Evolutionary conservation across 2,888 invertebrate genomes (phyloP), one percentile per base, ranked within the genome.

Genomic region (Isoperla grammatica): DNA sequence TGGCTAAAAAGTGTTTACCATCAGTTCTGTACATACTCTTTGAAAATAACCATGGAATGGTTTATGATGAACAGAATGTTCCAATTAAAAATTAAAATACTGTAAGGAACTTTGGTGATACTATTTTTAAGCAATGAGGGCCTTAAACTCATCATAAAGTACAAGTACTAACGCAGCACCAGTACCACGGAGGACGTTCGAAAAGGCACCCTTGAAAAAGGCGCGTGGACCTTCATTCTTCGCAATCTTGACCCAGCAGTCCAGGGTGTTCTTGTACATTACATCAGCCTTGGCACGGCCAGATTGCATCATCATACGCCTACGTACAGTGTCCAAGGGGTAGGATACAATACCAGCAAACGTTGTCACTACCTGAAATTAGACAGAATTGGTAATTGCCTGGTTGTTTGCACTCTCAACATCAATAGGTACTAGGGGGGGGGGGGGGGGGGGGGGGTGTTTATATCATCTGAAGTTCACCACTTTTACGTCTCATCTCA

Each of bases 251-350:
- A 79, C 71, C 88, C 94, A 93, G 81, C 96, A 96, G 78, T 97
- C 92, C 64, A 91, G 70, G 57, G 95, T 95, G 78, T 81, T 88
- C 81, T 90, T 95, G 85, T 95, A 95, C 69, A 91, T 78, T 68
- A 91, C 83, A 59, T 93, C 91, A 60, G 78, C 76, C 80, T 87
- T 85, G 71, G 84, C 85, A 66, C 90, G 87, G 60, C 93, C 93
- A 69, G 95, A 94, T 80, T 95, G 95, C 96, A 97, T 97, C 96
- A 97, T 97, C 93, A 97, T 93, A 76, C 96, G 87, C 81, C 96
- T 85, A 75, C 95, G 85, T 11, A 57, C 57, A 9, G 57, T 57
- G 57, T 57, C 57, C 37, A 57, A 57, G 15, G 57, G 57, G n/a
- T 57, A 57, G 15, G 57, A 57, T n/a, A 48, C 39, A 17, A 57